phyloP scores from a whole-genome alignment of 1,140 invertebrate species.

The Drosophila setifemur region DNA sequence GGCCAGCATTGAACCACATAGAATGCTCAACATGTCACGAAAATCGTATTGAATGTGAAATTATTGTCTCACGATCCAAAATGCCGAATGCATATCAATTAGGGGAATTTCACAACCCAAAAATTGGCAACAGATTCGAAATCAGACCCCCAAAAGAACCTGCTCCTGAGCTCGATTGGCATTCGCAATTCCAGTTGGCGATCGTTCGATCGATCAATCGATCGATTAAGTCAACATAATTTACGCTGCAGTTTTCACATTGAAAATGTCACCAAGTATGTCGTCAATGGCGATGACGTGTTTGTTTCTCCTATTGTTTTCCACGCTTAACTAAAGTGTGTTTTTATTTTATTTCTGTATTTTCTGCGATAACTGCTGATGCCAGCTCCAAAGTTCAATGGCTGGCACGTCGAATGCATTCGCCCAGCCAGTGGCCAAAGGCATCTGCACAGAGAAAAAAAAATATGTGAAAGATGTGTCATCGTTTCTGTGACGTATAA shows the following conservation, averaged over 20 bases:
- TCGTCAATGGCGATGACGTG: conserved; percentile 48
- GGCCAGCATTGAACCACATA: conserved; percentile 66
- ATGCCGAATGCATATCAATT: conserved; percentile 58
- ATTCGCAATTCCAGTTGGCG: conserved; percentile 23
- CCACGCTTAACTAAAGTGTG: background rate
- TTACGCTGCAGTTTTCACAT: conserved; percentile 42
- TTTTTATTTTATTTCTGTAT: background rate
- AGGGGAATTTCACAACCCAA: conserved; percentile 54
- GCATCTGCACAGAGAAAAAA: conserved; percentile 2
- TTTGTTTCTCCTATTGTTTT: conserved; percentile 29
- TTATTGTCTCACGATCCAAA: conserved; percentile 59
- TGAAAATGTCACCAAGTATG: conserved; percentile 52
- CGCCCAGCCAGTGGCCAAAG: conserved; percentile 35
- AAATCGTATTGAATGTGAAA: conserved; percentile 40
- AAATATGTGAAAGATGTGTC: background rate
- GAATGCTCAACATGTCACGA: conserved; percentile 46
- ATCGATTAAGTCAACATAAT: conserved; percentile 45
- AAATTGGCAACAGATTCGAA: conserved; percentile 40
- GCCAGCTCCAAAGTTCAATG: conserved; percentile 63
- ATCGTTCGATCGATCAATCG: conserved; percentile 36
- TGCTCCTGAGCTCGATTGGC: conserved; percentile 29
- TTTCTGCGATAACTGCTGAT: conserved; percentile 25
- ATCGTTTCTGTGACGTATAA: background rate
- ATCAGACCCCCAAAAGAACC: conserved; percentile 27
- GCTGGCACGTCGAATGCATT: conserved; percentile 55